Percentiles rank a stretch among this genome's conserved stretches.
These are phyloP conservation scores for Cryptotis parvus DNA, from an alignment of 2,113 vertebrate genomes.

Conservation along the genomic window DNA sequence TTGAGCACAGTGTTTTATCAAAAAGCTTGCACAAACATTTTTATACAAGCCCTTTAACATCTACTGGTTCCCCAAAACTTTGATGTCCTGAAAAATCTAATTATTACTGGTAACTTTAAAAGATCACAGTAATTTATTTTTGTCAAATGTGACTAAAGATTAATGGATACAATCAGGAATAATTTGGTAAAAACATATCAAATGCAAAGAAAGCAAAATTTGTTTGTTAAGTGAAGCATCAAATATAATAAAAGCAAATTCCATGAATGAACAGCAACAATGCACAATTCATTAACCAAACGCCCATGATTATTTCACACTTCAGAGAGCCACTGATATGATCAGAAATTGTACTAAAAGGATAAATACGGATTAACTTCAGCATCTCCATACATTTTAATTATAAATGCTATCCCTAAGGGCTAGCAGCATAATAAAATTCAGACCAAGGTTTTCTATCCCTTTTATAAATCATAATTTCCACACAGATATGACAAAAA, in stretches of 20 bases:
- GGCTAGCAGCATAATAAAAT: constrained; percentile 31
- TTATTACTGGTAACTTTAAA: constrained; percentile 88
- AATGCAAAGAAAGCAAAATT: constrained; percentile 87
- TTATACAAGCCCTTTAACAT: constrained; percentile 65
- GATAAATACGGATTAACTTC: constrained; percentile 81
- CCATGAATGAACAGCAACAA: constrained; percentile 88
- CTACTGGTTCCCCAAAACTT: constrained; percentile 82
- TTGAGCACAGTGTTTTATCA: constrained; percentile 36
- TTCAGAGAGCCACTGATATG: constrained; percentile 85
- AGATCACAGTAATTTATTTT: constrained; percentile 91
- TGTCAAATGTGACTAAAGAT: constrained; percentile 90
- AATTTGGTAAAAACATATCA: constrained; percentile 86
- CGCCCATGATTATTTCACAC: constrained; percentile 86
- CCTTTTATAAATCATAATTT: constrained; percentile 23
- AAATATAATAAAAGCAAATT: constrained; percentile 88
- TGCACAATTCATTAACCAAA: constrained; percentile 89
- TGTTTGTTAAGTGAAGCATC: constrained; percentile 89
- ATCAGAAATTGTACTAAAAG: constrained; percentile 71
- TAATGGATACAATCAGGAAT: constrained; percentile 90
- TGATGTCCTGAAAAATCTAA: constrained; percentile 82
- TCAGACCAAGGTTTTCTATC: constrained; percentile 25
- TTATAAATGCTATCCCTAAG: constrained; percentile 65
- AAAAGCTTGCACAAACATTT: constrained; percentile 61
- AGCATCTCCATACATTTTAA: constrained; percentile 71
- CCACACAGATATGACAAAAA: neutral